These are phyloP conservation scores for Myotis davidii DNA, from an alignment of 2,113 vertebrate species.

Conservation along the genomic window DNA sequence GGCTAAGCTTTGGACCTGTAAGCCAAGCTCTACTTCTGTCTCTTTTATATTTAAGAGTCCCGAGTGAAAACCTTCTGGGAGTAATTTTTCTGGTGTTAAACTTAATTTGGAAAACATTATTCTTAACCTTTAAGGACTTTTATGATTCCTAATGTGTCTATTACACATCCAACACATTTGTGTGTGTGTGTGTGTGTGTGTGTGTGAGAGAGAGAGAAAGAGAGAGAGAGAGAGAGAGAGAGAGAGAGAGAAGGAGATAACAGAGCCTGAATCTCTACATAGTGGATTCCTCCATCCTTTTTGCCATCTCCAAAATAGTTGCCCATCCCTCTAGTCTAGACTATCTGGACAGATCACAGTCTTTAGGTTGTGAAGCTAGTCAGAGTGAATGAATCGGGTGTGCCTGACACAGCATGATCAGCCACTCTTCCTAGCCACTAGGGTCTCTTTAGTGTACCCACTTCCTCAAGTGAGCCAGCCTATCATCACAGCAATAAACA, in stretches of 20 bases:
- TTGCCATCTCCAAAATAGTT: not conserved
- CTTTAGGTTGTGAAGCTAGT: not conserved
- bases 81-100: conserved; percentile 27
- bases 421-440: conserved; percentile 24
- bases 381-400: not conserved
- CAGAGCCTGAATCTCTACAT: not conserved
- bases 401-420: not conserved
- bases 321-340: not conserved
- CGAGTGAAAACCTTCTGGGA: not conserved
- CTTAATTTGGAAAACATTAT: conserved; percentile 33
- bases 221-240: not conserved
- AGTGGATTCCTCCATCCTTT: not conserved
- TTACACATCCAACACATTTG: not conserved
- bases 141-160: not conserved
- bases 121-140: not conserved
- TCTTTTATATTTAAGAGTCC: not conserved
- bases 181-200: no score
- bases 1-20: not conserved
- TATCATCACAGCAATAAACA: conserved; percentile 44
- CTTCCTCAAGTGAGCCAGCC: conserved; percentile 39
- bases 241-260: no score
- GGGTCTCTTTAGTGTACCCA: conserved; percentile 57
- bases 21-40: not conserved
- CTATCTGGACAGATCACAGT: not conserved
- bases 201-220: not conserved